phyloP scores from a whole-genome alignment of 2,113 vertebrate genomes.

The Heptranchias perlo region DNA sequence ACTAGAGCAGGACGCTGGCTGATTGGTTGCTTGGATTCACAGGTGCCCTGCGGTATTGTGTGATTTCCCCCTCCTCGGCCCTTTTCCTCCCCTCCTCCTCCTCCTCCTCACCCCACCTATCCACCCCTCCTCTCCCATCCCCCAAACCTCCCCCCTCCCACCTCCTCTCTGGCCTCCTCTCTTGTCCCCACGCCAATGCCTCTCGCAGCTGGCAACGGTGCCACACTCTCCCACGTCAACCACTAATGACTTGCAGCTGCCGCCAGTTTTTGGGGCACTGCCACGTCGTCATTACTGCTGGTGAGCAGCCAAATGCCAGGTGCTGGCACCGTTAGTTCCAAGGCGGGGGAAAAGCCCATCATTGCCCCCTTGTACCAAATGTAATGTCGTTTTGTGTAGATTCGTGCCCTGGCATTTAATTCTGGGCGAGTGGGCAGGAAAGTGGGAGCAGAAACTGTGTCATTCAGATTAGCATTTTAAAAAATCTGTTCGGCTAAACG shows the following conservation, averaged over 20 bases:
- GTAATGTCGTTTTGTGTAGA: conserved; percentile 76
- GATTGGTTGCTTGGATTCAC: not conserved
- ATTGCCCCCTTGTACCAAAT: conserved; percentile 77
- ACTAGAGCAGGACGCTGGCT: not conserved
- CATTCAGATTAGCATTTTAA: not conserved
- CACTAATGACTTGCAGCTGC: conserved; percentile 80
- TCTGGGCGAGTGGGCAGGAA: conserved; percentile 42
- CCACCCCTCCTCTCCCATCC: not conserved
- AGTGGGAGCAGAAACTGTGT: not conserved
- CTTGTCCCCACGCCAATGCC: conserved; percentile 13
- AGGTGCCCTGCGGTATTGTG: not conserved
- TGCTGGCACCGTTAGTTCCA: conserved; percentile 71
- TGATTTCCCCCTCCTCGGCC: no score
- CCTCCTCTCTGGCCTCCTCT: not conserved
- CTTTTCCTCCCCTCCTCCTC: no score
- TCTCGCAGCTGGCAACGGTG: conserved; percentile 62
- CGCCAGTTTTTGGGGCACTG: conserved; percentile 75
- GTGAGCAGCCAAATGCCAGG: conserved; percentile 79
- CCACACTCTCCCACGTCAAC: conserved; percentile 72
- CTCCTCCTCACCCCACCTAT: no score
- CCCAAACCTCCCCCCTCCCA: no score
- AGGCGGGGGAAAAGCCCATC: conserved; percentile 51
- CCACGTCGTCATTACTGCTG: conserved; percentile 76
- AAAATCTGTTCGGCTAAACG: not conserved
- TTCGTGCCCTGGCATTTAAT: conserved; percentile 65